phyloP scores from a whole-genome alignment of 2,797 vertebrate genomes.

The Gallirallus australis region DNA sequence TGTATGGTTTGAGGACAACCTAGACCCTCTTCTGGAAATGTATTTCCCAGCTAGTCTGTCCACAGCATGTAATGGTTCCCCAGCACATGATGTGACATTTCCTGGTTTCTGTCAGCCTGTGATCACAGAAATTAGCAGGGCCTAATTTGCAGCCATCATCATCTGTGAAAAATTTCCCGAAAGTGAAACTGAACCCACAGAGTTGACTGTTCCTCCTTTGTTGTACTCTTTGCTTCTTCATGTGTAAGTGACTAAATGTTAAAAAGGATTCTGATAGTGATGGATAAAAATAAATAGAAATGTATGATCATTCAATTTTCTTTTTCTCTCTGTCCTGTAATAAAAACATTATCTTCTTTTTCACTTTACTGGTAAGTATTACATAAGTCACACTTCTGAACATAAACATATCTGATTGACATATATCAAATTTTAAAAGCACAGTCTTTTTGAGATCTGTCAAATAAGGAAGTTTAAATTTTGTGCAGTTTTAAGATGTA shows the following conservation, averaged over 20 bases:
- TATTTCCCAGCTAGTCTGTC: not conserved
- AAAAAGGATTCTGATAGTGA: not conserved
- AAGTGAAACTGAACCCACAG: not conserved
- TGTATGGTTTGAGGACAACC: not conserved
- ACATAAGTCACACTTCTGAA: not conserved
- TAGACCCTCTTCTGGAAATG: not conserved
- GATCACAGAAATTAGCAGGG: not conserved
- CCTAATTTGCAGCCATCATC: not conserved
- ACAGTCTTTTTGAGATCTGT: not conserved
- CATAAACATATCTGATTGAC: not conserved
- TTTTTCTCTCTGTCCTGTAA: not conserved
- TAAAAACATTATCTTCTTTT: not conserved
- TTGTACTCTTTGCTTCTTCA: not conserved
- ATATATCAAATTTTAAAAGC: not conserved
- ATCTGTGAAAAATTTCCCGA: not conserved
- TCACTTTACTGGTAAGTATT: not conserved
- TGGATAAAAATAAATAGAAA: not conserved
- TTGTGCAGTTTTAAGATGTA: not conserved
- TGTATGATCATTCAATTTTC: not conserved
- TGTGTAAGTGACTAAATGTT: not conserved
- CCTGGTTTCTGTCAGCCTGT: not conserved
- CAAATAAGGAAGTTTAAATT: not conserved
- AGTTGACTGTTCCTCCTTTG: not conserved
- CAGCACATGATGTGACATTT: not conserved
- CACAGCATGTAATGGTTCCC: not conserved